Base-by-base conservation (phyloP, 1,140 invertebrate species). In the Drosophila lowei region DNA sequence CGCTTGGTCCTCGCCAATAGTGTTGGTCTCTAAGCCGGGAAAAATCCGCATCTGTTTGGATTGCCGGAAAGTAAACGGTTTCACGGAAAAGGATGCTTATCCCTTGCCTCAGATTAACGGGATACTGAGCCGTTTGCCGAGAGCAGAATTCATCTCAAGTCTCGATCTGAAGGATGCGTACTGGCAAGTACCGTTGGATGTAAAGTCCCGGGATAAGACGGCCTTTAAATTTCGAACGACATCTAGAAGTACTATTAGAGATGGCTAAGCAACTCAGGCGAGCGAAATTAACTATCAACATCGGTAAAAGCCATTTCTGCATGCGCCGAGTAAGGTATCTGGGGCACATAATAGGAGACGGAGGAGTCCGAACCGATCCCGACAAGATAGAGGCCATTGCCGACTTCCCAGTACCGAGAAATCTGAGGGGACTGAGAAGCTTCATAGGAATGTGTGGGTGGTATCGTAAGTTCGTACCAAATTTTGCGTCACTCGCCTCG, bases 21-120 rank as follows among this genome's bases (percentile, higher is more conserved):
- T 28, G 0, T 7, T 28, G 25, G 25, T 28, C 1, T 7, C 25
- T 1, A 28, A 28, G 2, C 25, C 25, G 6, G 25, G 25, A 28
- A 28, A 54, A 6, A 42, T 55, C 2, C n/a, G 59, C 2, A 15
- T 61, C 7, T 61, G 59, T 11, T 18, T 53, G 5, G 59, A 62
- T 23, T 18, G 16, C 3, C 21, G 47, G 2, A 61, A 44, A 11
- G 38, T n/a, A n/a, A n/a, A n/a, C n/a, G n/a, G n/a, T 70, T 52
- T 62, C 2, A 70, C 59, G 0, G n/a, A 28, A 34, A 68, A 70
- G 4, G 47, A 70, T 44, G 58, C 58, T 3, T 59, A 59, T n/a
- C 56, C 46, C 1, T 38, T 48, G 18, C 58, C 58, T 6, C 23
- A 42, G 11, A 23, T 52, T 13, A 21, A 43, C 4, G 47, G 58